Base-by-base conservation (phyloP, 2,113 vertebrate genomes). In the Eurypyga helias region DNA sequence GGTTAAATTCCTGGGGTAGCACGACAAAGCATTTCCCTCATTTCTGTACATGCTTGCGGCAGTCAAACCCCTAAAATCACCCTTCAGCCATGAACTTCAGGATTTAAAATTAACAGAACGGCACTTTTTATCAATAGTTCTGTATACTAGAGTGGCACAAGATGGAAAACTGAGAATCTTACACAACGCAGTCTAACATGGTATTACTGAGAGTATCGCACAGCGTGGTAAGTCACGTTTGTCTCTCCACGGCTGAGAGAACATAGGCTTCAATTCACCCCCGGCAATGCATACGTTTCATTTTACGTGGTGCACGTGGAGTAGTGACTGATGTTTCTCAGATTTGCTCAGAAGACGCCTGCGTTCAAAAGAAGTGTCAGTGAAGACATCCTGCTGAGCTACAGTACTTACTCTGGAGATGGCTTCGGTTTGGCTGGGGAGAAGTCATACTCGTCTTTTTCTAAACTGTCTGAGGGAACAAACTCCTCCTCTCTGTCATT, bases 401-500 rank as follows among this genome's bases (percentile, higher is more conserved):
- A 71, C 7, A 49, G 17, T 80, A 98, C 98, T 98, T 97, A 99
- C 98, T 98, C 98, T 89, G 98, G 96, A 86, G 97, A 92, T 66
- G 97, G 82, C 91, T 97, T 98, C 60, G 98, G 97, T 97, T 99
- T 99, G 52, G 97, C 97, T 31, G 98, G 95, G 28, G 98, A 98
- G 92, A 98, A 99, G 17, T 98, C 98, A 26, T 99, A 98, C 28
- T 99, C 99, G 15, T 99, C 98, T 34, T 99, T 98, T 52, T 99
- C 98, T 83, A 95, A 97, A 94, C 84, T 98, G 93, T 98, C 98
- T 58, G 98, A 98, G n/a, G 97, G 76, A 87, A 98, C 85, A 75
- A 98, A 98, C 48, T 98, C 99, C 92, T 98, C 98, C 7, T 99
- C 99, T 93, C 98, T 99, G 75, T 98, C 98, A 29, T 99, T 98